Base-by-base conservation (phyloP, 2,888 invertebrate genomes). In the Papilio gigon region DNA sequence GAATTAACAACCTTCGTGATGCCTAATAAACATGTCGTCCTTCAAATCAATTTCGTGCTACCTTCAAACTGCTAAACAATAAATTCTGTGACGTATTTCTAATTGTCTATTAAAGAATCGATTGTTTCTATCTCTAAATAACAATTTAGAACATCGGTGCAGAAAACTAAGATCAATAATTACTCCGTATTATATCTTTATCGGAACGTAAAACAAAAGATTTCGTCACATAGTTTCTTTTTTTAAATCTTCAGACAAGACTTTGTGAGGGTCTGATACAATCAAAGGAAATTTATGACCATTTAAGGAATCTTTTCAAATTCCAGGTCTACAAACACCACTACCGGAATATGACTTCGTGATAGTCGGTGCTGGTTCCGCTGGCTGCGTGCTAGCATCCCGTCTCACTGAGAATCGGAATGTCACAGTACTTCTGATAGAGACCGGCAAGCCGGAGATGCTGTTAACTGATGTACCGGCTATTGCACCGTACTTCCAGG, bases 331-430 rank as follows among this genome's bases (percentile, higher is more conserved):
- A 65, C 84, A 82, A 73, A 84, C 87, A n/a, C 90, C 89, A 0
- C 68, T 87, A 61, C 76, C 81, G 0, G 87, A 88, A 67, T 90
- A 90, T 75, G 90, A 90, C 75, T 93, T 93, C 76, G 87, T 93
- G 37, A 84, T 93, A n/a, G 82, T 93, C 3, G 93, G 93, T 1
- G 93, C 93, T 3, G 93, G 93, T 0, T 90, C 93, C 1, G 93
- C 93, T 0, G 93, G 91, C 1, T 88, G 91, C 68, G 93, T 89
- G 8, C 75, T 93, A 17, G 92, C 93, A 2, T 87, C 92, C 5
- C 82, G 93, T 3, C 81, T 93, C n/a, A 89, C 91, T 14, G 89
- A 92, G 76, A 86, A 87, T 60, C 76, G 81, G 0, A 84, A 88
- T 64, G 87, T 86, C 53, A 88, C 89, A 0, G 92, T 93, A 4